A percentile compares a stretch with the other conserved stretches of the same genome.
phyloP scores from a whole-genome alignment of 2,113 vertebrate species.

The Hemicordylus capensis region DNA sequence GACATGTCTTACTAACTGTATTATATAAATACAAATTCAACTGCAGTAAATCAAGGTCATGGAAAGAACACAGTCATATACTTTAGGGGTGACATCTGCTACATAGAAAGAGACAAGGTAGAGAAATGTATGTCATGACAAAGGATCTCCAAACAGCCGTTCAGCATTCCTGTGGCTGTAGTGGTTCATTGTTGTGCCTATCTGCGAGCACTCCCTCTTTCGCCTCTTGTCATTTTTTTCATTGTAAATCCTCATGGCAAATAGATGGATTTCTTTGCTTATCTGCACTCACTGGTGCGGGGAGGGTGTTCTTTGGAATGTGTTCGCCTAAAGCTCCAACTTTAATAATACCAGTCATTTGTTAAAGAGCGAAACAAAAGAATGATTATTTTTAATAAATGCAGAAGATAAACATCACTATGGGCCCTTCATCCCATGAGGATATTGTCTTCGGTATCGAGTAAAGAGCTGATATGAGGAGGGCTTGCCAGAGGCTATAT shows the following conservation, averaged over 20 bases:
- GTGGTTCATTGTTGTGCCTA: neutral
- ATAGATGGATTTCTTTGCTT: constrained; percentile 36
- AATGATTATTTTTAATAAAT: constrained; percentile 24
- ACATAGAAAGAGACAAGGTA: neutral
- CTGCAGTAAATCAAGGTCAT: neutral
- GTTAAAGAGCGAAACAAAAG: constrained; percentile 35
- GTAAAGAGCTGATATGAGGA: neutral
- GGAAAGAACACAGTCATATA: neutral
- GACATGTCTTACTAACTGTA: neutral
- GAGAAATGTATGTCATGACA: neutral
- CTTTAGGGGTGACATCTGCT: neutral
- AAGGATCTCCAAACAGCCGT: neutral
- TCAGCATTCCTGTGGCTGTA: neutral
- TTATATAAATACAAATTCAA: neutral
- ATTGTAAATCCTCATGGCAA: neutral
- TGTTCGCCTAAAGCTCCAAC: neutral
- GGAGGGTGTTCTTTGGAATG: neutral
- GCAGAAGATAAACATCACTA: neutral
- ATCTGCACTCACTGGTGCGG: neutral
- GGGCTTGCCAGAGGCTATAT: neutral
- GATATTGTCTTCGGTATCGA: neutral
- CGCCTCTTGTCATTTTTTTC: neutral
- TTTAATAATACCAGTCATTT: constrained; percentile 30
- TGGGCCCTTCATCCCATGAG: neutral
- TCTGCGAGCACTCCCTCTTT: neutral